A percentile compares a stretch with the other conserved stretches of the same genome.
These are phyloP conservation scores for Drosophila ficusphila DNA, from an alignment of 1,140 invertebrate species.

Conservation along the genomic window DNA sequence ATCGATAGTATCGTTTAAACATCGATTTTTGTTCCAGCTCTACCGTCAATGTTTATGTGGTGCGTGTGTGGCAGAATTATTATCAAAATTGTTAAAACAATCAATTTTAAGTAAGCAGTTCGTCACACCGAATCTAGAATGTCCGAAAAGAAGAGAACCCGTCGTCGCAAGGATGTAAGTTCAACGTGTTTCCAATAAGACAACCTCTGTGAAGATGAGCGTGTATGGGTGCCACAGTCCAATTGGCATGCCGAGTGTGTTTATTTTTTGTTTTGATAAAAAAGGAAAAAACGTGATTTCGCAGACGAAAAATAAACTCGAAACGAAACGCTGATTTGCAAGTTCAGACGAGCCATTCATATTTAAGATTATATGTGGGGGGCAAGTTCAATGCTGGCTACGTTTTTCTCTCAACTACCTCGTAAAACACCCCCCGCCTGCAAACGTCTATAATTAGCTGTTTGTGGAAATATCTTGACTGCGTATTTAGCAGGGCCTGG, in stretches of 20 bases:
- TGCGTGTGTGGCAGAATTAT: slow-evolving; percentile 71
- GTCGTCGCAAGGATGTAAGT: slow-evolving; percentile 84
- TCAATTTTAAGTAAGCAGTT: slow-evolving; percentile 28
- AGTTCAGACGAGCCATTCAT: background rate
- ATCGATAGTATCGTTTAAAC: background rate
- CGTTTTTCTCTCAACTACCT: background rate
- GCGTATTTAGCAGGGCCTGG: slow-evolving; percentile 1
- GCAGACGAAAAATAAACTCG: background rate
- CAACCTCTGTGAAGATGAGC: background rate
- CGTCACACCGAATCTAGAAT: slow-evolving; percentile 38
- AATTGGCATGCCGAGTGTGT: slow-evolving; percentile 53
- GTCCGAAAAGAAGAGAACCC: slow-evolving; percentile 83
- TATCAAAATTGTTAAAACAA: slow-evolving; percentile 54
- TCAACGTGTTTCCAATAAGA: slow-evolving; percentile 2
- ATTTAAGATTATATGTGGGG: slow-evolving; percentile 8
- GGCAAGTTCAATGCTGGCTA: slow-evolving; percentile 35
- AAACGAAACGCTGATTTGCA: slow-evolving; percentile 13
- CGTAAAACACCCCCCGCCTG: slow-evolving; percentile 23
- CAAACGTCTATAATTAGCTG: slow-evolving; percentile 57
- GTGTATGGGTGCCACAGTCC: slow-evolving; percentile 38
- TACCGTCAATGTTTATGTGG: slow-evolving; percentile 17
- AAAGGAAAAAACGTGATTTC: slow-evolving; percentile 8
- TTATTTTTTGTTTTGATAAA: slow-evolving; percentile 62
- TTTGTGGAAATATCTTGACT: slow-evolving; percentile 5
- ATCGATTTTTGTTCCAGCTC: slow-evolving; percentile 1